Evolutionary conservation across 2,113 vertebrate genomes (phyloP).

Genomic region (Melanerpes aurifrons): DNA sequence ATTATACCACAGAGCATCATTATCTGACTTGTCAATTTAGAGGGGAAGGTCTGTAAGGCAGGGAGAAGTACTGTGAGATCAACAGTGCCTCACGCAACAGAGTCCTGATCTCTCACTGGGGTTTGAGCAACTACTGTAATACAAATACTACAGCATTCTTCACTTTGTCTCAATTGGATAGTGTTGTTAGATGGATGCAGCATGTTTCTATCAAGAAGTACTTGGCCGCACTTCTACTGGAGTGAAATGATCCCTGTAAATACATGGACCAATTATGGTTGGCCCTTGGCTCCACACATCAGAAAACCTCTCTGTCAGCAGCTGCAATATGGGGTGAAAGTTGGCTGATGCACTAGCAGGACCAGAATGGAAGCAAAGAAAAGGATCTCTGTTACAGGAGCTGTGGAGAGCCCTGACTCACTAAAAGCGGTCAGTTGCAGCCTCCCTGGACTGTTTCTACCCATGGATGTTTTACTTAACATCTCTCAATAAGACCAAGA

Average conservation of each 20-base stretch:
- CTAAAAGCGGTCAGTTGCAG: background rate
- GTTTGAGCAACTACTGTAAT: conserved; percentile 42
- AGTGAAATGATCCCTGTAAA: conserved; percentile 69
- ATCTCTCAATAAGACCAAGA: background rate
- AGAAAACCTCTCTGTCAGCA: conserved; percentile 68
- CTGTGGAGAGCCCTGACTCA: conserved; percentile 33
- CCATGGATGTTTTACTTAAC: conserved; percentile 44
- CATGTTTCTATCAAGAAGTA: conserved; percentile 63
- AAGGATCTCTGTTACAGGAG: conserved; percentile 53
- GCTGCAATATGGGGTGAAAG: conserved; percentile 55
- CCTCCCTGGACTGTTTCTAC: background rate
- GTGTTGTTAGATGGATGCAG: conserved; percentile 53
- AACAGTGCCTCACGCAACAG: background rate
- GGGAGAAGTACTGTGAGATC: background rate
- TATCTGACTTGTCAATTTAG: conserved; percentile 16
- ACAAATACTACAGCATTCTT: conserved; percentile 18
- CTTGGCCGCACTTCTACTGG: background rate
- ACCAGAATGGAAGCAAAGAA: conserved; percentile 59
- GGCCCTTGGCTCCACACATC: conserved; percentile 55
- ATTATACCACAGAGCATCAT: background rate
- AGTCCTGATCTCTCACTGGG: conserved; percentile 32
- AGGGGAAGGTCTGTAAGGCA: background rate
- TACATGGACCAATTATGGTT: conserved; percentile 62
- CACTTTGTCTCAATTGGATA: conserved; percentile 50
- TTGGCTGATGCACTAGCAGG: conserved; percentile 21